A percentile compares a stretch with the other conserved stretches of the same genome.
Conservation (phyloP, 2,888 invertebrate species). For the Charanyca ferruginea region DNA sequence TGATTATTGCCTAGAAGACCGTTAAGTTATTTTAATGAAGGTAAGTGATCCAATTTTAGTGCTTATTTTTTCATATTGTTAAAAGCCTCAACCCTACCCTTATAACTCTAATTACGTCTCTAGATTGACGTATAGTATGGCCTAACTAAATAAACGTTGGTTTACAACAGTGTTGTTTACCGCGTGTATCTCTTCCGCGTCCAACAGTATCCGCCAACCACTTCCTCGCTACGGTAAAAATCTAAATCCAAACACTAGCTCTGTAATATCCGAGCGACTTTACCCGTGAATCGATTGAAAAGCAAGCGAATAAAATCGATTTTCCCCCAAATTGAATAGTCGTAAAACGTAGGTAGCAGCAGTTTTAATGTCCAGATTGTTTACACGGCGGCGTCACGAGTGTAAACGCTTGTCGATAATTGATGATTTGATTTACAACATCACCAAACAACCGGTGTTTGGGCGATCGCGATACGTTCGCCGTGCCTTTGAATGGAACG, state of each 20-base stretch:
- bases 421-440: conserved; percentile 91
- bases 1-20: background rate
- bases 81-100: conserved; percentile 26
- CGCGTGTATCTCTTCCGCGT: conserved; percentile 74
- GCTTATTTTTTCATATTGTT: conserved; percentile 27
- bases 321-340: conserved; percentile 90
- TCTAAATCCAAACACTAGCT: conserved; percentile 70
- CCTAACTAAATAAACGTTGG: conserved; percentile 70
- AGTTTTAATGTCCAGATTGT: conserved; percentile 89
- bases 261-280: conserved; percentile 80
- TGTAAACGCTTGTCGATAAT: conserved; percentile 91
- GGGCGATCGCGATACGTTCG: conserved; percentile 81
- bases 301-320: conserved; percentile 90
- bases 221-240: conserved; percentile 83
- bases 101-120: conserved; percentile 59
- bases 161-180: conserved; percentile 77
- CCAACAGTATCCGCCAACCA: conserved; percentile 83
- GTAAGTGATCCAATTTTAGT: conserved; percentile 44
- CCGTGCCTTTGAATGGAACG: conserved; percentile 83
- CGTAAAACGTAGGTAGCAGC: conserved; percentile 88
- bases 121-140: conserved; percentile 60
- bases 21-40: conserved; percentile 6
- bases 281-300: conserved; percentile 85
- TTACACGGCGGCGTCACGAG: conserved; percentile 90
- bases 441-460: conserved; percentile 91